phyloP scores from a whole-genome alignment of 2,113 vertebrate species.

The Cnemophilus loriae region DNA sequence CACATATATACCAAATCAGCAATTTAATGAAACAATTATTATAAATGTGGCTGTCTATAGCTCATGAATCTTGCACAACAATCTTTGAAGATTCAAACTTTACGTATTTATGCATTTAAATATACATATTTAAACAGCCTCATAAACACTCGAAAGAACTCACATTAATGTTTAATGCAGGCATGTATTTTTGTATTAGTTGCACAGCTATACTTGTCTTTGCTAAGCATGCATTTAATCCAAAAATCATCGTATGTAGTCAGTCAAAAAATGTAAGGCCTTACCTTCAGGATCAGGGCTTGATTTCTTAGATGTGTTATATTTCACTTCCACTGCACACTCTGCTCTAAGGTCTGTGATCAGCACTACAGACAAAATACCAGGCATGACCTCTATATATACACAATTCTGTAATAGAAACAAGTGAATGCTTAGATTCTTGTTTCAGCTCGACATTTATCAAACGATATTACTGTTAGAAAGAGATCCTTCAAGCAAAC shows the following conservation, averaged over 20 bases:
- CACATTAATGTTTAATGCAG: not conserved
- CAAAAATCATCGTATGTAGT: not conserved
- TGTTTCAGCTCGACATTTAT: slow-evolving; percentile 57
- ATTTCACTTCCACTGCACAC: slow-evolving; percentile 47
- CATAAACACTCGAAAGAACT: not conserved
- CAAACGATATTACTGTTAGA: slow-evolving; percentile 29
- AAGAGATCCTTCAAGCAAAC: slow-evolving; percentile 60
- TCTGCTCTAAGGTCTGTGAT: slow-evolving; percentile 19
- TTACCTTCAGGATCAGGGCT: slow-evolving; percentile 67
- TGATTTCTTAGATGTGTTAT: slow-evolving; percentile 25
- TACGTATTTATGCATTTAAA: not conserved
- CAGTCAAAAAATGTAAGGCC: slow-evolving; percentile 18
- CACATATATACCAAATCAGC: not conserved
- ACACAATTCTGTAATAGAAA: not conserved
- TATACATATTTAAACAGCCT: not conserved
- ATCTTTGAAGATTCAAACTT: not conserved
- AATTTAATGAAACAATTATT: not conserved
- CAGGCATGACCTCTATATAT: slow-evolving; percentile 61
- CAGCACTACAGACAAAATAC: not conserved
- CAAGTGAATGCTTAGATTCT: slow-evolving; percentile 39
- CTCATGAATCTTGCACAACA: not conserved
- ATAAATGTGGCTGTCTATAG: not conserved
- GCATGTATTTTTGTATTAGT: not conserved
- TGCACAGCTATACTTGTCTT: not conserved
- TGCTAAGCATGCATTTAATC: not conserved